These are phyloP conservation scores for Acropora yongei DNA, from an alignment of 64 coral and sea anemone genomes.

Conservation along the genomic window DNA sequence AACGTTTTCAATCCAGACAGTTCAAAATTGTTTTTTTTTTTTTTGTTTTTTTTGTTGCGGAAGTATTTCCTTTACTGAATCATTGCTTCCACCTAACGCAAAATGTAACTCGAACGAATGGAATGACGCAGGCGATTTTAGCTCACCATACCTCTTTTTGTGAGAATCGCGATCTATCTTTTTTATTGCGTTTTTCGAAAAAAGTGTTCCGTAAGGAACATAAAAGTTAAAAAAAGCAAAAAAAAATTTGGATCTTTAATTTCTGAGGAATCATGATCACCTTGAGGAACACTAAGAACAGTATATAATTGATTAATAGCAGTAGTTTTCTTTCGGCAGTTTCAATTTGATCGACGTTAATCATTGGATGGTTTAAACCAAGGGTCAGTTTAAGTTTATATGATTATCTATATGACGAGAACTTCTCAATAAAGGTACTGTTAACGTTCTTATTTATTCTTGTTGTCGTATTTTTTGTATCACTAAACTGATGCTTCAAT, in stretches of 20 bases:
- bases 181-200: slow-evolving; percentile 14
- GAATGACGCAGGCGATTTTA: not conserved
- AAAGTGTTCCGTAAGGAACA: too few species aligned
- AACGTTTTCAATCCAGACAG: slow-evolving; percentile 1
- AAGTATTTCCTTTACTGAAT: not conserved
- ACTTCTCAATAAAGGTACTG: not conserved
- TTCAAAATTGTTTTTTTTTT: not conserved
- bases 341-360: slow-evolving; percentile 19
- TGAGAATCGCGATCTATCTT: slow-evolving; percentile 1
- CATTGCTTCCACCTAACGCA: not conserved
- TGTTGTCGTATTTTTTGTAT: slow-evolving; percentile 12
- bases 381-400: too few species aligned
- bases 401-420: too few species aligned
- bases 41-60: not conserved
- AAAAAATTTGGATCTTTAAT: not conserved
- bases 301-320: slow-evolving; percentile 8
- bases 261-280: slow-evolving; percentile 22
- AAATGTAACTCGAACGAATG: not conserved
- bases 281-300: slow-evolving; percentile 2
- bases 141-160: slow-evolving; percentile 13
- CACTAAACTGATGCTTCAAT: slow-evolving; percentile 7
- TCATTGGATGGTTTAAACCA: slow-evolving; percentile 7
- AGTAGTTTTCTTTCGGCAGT: slow-evolving; percentile 9
- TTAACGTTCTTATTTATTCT: not conserved
- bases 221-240: not conserved